Percentiles rank a stretch among this genome's conserved stretches.
Evolutionary conservation across 2,888 invertebrate genomes (phyloP).

Genomic region (Drosophila stalkeri): DNA sequence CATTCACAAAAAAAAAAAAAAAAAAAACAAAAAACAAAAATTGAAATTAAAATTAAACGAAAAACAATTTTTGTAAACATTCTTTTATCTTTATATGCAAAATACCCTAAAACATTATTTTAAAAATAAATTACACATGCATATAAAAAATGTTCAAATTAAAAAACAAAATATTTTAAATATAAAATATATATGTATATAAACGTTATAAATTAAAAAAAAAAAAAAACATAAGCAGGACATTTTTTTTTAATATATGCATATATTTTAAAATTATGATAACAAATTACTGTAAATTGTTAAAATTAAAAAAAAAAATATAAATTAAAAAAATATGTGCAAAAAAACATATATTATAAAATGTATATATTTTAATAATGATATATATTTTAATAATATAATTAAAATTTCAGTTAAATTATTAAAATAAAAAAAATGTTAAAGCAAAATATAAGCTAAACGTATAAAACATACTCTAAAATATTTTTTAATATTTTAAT

Average conservation of each 20-base stretch:
- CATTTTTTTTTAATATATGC: no score
- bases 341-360: no score
- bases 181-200: no score
- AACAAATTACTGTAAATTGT: no score
- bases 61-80: conserved; percentile 30
- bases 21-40: neutral
- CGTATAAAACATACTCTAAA: no score
- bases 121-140: neutral
- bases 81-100: neutral
- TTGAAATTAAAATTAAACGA: conserved; percentile 19
- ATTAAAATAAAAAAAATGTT: no score
- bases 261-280: no score
- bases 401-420: no score
- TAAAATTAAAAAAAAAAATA: neutral
- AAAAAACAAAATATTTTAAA: neutral
- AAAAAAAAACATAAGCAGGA: neutral
- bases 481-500: no score
- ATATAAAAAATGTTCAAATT: neutral
- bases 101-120: neutral
- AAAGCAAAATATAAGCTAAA: no score
- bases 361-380: no score
- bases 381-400: no score
- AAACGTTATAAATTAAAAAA: neutral
- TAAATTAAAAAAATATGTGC: neutral
- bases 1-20: conserved; percentile 42